Base-by-base conservation (phyloP, 2,888 invertebrate genomes). In the Dasypolia templi region DNA sequence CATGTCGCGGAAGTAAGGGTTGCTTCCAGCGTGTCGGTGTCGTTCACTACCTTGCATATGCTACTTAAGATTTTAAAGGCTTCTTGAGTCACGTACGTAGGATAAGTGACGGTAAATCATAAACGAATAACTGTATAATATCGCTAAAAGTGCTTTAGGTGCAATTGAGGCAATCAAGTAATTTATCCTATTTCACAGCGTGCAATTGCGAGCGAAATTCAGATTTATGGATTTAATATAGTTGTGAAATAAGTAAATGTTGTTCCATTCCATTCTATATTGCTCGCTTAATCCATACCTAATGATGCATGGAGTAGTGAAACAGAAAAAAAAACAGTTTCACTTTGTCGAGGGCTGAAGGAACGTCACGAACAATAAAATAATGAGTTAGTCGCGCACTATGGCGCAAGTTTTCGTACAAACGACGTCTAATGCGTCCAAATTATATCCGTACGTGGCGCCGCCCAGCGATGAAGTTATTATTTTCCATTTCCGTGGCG, bases 401-500 rank as follows among this genome's bases (percentile, higher is more conserved):
- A 84, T 83, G 81, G 85, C 87, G 77, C 86, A 89, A 91, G 88
- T 91, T 92, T 92, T 91, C 87, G 85, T 91, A 92, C 92, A 94
- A 95, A 94, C 92, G 91, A 93, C 92, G 90, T 88, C 92, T 94
- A 95, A 95, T 95, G 91, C 91, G 90, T 88, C 91, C 92, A 94
- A 95, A 96, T 95, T 94, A 94, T 94, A 92, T 93, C 92, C 91
- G 93, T 93, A 92, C 91, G 91, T 91, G 90, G 88, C 90, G 89
- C 91, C 92, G 90, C 90, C 92, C 91, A 87, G 89, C 92, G 91
- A 96, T 96, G 94, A 96, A 96, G 96, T 94, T 94, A 96, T 96
- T 96, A 96, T 95, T 94, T 94, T 93, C 93, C 94, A 95, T 96
- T 96, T 96, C 95, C 95, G 94, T 91, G 90, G 86, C 89, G 89